Percentiles rank a stretch among this genome's conserved stretches.
These are phyloP conservation scores for Heliangelus exortis DNA, from an alignment of 2,797 vertebrate genomes.

Conservation along the genomic window DNA sequence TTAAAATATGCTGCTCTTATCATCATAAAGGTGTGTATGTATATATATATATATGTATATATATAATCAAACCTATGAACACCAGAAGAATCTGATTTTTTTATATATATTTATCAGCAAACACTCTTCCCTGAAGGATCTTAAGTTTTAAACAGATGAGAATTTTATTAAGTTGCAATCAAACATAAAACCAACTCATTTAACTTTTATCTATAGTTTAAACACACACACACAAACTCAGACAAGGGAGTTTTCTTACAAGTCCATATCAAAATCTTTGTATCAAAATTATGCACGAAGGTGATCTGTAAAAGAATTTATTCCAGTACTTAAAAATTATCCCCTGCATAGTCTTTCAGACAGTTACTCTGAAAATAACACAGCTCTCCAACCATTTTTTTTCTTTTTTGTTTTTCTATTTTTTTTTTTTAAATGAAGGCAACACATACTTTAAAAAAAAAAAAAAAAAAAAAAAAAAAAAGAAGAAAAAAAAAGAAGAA, in stretches of 20 bases:
- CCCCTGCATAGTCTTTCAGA: conserved; percentile 47
- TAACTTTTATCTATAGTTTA: conserved; percentile 1
- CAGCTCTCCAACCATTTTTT: neutral
- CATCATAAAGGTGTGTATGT: neutral
- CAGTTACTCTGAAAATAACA: conserved; percentile 19
- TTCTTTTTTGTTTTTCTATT: neutral
- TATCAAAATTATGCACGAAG: conserved; percentile 51
- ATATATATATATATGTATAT: neutral
- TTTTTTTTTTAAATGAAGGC: neutral
- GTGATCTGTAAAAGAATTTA: conserved; percentile 31
- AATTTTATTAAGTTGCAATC: neutral
- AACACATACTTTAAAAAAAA: neutral
- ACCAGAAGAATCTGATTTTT: neutral
- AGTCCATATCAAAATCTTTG: conserved; percentile 44
- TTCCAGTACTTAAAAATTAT: conserved; percentile 11
- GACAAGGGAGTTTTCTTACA: neutral
- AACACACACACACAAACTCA: conserved; percentile 16
- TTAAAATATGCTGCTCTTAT: conserved; percentile 38
- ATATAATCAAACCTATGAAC: neutral
- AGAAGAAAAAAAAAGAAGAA: neutral
- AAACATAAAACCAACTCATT: neutral
- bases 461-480: neutral
- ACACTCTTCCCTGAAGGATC: conserved; percentile 51
- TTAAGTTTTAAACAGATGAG: conserved; percentile 37
- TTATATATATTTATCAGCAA: neutral